A percentile compares a stretch with the other conserved stretches of the same genome.
These are phyloP conservation scores for Eupithecia dodoneata DNA, from an alignment of 2,888 invertebrate genomes.

Conservation along the genomic window DNA sequence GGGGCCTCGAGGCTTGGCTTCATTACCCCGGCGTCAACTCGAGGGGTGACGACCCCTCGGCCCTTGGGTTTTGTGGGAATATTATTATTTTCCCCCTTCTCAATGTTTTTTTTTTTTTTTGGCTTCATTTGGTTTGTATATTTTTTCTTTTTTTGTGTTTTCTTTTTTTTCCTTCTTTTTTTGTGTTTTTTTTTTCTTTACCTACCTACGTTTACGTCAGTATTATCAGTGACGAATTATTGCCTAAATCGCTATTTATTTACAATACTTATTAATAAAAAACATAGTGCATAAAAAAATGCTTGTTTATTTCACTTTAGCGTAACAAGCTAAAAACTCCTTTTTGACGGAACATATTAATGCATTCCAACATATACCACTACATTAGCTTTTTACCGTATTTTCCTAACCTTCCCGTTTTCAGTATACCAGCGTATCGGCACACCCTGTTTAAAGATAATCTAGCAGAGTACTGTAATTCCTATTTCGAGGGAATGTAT, in stretches of 20 bases:
- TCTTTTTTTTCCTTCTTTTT: no score
- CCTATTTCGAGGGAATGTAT: neutral
- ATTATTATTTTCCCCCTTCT: no score
- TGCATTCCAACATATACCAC: neutral
- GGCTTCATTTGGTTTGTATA: no score
- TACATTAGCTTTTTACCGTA: neutral
- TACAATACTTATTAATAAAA: neutral
- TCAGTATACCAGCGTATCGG: neutral
- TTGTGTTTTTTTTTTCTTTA: no score
- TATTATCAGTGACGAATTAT: neutral
- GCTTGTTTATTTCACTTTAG: neutral
- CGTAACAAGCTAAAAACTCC: neutral
- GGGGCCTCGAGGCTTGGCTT: no score
- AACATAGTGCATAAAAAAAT: neutral
- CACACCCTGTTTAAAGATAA: slow-evolving; percentile 1
- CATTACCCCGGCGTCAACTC: no score
- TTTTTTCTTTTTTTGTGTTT: no score
- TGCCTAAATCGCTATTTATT: neutral
- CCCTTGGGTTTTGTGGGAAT: no score
- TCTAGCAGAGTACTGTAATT: neutral
- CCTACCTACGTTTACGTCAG: neutral
- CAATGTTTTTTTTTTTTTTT: no score
- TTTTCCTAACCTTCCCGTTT: neutral
- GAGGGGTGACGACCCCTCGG: no score
- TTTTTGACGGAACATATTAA: neutral